Percentiles rank a stretch among this genome's conserved stretches.
Conservation (phyloP, 2,888 invertebrate genomes). For the Drosophila kanekoi region DNA sequence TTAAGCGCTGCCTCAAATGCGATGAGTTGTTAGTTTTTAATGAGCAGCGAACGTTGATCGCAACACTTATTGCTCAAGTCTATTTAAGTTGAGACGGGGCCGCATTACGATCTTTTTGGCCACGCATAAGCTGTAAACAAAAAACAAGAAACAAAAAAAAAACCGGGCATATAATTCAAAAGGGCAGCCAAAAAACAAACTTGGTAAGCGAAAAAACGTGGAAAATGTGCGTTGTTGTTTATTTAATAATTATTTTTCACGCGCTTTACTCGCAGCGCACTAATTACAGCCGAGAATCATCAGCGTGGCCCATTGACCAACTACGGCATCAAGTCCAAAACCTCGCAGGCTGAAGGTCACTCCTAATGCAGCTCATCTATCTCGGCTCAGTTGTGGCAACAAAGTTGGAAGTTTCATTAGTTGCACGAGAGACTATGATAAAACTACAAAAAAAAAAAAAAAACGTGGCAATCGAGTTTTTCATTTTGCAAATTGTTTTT, state of each 20-base stretch:
- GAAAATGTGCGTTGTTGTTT: constrained; percentile 55
- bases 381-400: constrained; percentile 21
- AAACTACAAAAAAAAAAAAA: not conserved
- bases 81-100: constrained; percentile 19
- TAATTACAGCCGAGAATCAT: constrained; percentile 58
- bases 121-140: constrained; percentile 56
- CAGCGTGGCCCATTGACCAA: constrained; percentile 62
- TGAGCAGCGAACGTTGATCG: constrained; percentile 57
- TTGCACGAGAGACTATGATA: constrained; percentile 2
- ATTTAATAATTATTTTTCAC: constrained; percentile 34
- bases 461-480: constrained; percentile 28
- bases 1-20: constrained; percentile 57
- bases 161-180: constrained; percentile 56
- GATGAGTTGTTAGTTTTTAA: constrained; percentile 70
- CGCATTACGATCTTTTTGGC: constrained; percentile 62
- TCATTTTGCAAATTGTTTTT: constrained; percentile 47
- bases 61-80: constrained; percentile 46
- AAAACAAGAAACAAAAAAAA: constrained; percentile 20
- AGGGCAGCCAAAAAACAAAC: constrained; percentile 24
- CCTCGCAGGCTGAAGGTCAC: constrained; percentile 45
- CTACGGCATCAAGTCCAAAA: constrained; percentile 15
- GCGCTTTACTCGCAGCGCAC: constrained; percentile 18
- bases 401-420: constrained; percentile 53
- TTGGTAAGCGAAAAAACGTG: constrained; percentile 38
- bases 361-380: constrained; percentile 57